A percentile compares a stretch with the other conserved stretches of the same genome.
These are phyloP conservation scores for Phaethon lepturus DNA, from an alignment of 2,113 vertebrate species.

Conservation along the genomic window DNA sequence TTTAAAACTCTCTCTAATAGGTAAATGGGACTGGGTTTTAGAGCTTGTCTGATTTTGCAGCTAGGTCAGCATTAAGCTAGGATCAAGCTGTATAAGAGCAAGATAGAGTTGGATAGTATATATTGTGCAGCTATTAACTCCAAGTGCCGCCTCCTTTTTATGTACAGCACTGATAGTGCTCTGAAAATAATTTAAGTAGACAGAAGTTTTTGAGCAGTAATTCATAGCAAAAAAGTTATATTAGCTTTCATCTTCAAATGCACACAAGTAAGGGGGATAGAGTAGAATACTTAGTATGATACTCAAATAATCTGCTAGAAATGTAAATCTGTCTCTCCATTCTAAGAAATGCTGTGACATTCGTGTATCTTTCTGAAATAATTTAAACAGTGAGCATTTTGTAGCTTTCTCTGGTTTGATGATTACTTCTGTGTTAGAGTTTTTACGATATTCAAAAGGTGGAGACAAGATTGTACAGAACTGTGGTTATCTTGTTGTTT, in stretches of 20 bases:
- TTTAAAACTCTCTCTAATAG: neutral
- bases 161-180: neutral
- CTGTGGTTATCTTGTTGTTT: neutral
- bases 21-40: neutral
- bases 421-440: neutral
- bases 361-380: neutral
- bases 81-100: neutral
- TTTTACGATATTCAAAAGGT: neutral
- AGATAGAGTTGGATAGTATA: neutral
- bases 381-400: neutral
- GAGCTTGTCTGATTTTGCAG: neutral
- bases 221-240: neutral
- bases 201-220: neutral
- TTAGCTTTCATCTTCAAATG: neutral
- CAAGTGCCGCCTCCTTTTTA: neutral
- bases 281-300: neutral
- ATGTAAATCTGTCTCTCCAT: neutral
- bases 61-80: neutral
- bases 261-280: neutral
- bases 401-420: neutral
- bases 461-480: neutral
- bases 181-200: neutral
- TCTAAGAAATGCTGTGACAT: neutral
- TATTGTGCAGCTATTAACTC: neutral
- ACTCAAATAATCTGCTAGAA: neutral